A percentile compares a stretch with the other conserved stretches of the same genome.
These are phyloP conservation scores for Perca flavescens DNA, from an alignment of 2,113 vertebrate genomes.

Conservation along the genomic window DNA sequence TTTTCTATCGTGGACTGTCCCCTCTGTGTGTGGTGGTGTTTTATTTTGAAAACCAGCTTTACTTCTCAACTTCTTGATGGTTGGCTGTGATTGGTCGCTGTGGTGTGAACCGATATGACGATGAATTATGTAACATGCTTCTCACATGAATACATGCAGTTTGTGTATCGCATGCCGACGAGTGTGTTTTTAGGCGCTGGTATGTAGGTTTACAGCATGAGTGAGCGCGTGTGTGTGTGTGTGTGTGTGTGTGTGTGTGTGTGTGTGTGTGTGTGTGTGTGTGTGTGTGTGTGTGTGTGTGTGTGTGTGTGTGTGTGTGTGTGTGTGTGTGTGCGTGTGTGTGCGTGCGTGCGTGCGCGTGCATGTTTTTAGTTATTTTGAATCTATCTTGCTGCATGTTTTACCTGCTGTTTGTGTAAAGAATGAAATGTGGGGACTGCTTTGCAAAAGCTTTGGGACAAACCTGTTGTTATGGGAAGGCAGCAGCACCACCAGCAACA, in stretches of 20 bases:
- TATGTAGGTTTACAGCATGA: constrained; percentile 36
- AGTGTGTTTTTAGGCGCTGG: neutral
- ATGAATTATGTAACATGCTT: constrained; percentile 48
- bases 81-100: constrained; percentile 38
- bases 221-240: constrained; percentile 43
- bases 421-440: constrained; percentile 46
- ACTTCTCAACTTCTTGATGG: neutral
- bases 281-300: constrained; percentile 23
- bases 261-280: constrained; percentile 27
- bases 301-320: too few species aligned
- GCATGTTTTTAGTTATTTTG: constrained; percentile 33
- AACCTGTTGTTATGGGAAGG: constrained; percentile 30
- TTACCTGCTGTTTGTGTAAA: constrained; percentile 54
- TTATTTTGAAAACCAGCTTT: constrained; percentile 21
- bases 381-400: constrained; percentile 70
- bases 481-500: neutral
- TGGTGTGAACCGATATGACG: constrained; percentile 16
- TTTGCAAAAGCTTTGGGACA: constrained; percentile 35
- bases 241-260: constrained; percentile 9
- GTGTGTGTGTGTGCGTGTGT: neutral
- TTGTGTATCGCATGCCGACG: constrained; percentile 44
- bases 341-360: constrained; percentile 38
- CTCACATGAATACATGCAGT: constrained; percentile 42
- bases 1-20: constrained; percentile 47
- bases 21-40: constrained; percentile 61